Conservation (phyloP, 2,113 vertebrate genomes). For the Synchiropus splendidus region DNA sequence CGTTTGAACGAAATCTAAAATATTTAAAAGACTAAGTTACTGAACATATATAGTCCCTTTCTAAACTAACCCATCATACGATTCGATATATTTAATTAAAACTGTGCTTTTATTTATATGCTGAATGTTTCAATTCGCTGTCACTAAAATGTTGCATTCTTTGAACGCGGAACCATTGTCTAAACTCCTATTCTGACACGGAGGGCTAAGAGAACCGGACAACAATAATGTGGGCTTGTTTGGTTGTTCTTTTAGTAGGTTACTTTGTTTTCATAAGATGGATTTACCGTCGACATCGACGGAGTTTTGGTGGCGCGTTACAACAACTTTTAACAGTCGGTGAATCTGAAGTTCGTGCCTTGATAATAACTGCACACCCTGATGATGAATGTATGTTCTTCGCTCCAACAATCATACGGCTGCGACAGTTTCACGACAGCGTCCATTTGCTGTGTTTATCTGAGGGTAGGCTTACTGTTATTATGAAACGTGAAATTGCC, state of each 20-base stretch:
- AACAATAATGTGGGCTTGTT: conserved; percentile 57
- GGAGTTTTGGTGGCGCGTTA: conserved; percentile 13
- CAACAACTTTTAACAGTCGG: conserved; percentile 1
- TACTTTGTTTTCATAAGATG: conserved; percentile 47
- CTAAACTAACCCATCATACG: too few relatives aligned
- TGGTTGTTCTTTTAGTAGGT: conserved; percentile 25
- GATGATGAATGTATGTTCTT: conserved; percentile 98
- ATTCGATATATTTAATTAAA: too few relatives aligned
- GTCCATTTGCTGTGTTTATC: conserved; percentile 83
- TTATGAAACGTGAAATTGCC: too few relatives aligned
- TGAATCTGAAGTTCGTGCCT: conserved; percentile 29
- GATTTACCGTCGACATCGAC: conserved; percentile 33
- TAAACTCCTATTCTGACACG: conserved; percentile 39
- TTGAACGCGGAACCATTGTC: conserved; percentile 41
- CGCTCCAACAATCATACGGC: conserved; percentile 75
- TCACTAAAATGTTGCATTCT: neutral
- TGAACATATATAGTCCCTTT: too few relatives aligned
- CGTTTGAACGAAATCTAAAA: too few relatives aligned
- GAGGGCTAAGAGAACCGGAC: conserved; percentile 44
- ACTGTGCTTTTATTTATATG: too few relatives aligned
- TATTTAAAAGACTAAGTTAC: too few relatives aligned
- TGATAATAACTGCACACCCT: conserved; percentile 87
- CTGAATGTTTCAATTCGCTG: neutral
- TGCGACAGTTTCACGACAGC: conserved; percentile 57
- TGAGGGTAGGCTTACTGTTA: conserved; percentile 70